These are phyloP conservation scores for Euplagia quadripunctaria DNA, from an alignment of 2,888 invertebrate genomes.

Conservation along the genomic window DNA sequence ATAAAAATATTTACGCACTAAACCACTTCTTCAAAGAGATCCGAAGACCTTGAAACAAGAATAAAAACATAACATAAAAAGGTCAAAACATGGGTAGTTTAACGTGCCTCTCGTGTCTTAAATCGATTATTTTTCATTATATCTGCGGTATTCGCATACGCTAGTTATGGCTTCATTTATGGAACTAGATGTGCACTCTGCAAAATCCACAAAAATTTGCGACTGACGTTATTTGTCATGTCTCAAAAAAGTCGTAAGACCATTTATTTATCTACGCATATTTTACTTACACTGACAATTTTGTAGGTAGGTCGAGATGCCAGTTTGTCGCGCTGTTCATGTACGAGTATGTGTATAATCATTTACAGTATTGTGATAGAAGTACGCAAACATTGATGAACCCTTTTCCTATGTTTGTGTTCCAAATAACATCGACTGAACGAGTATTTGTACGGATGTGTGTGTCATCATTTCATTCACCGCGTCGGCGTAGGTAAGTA, in stretches of 20 bases:
- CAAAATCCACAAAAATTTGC: background rate
- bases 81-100: no score
- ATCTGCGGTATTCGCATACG: no score
- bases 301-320: background rate
- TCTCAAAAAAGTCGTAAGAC: background rate
- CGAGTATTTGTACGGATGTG: constrained; percentile 19
- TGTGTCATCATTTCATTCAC: constrained; percentile 23
- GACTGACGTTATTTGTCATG: background rate
- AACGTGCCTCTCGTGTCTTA: no score
- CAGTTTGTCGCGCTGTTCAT: no score
- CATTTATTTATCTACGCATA: background rate
- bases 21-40: no score
- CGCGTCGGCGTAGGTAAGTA: constrained; percentile 6
- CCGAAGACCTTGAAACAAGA: no score
- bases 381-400: constrained; percentile 12
- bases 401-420: constrained; percentile 11
- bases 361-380: constrained; percentile 12
- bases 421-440: constrained; percentile 15
- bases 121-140: no score
- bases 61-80: no score
- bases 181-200: no score
- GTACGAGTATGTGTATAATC: background rate
- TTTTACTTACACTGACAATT: background rate
- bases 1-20: no score
- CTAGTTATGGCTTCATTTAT: no score